Evolutionary conservation across 2,797 vertebrate species (phyloP).

Genomic region (Scolopax bukidnonensis): DNA sequence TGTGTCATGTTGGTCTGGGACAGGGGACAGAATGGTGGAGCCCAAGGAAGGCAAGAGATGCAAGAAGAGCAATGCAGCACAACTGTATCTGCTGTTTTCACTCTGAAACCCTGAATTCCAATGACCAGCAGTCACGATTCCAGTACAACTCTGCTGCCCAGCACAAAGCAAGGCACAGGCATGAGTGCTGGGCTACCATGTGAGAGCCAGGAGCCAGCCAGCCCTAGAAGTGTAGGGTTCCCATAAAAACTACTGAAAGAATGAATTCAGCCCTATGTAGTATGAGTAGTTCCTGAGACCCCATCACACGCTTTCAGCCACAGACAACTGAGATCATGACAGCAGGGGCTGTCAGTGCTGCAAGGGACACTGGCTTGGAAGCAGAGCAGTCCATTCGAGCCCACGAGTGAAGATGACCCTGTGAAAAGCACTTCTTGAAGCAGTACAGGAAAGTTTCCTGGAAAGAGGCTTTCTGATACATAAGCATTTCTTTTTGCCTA

Average conservation of each 20-base stretch:
- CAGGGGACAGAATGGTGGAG: neutral
- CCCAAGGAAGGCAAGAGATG: neutral
- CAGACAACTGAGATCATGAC: neutral
- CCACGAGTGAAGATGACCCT: neutral
- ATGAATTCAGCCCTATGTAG: neutral
- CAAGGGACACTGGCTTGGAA: neutral
- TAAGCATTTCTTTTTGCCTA: neutral
- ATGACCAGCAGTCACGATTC: neutral
- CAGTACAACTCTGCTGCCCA: neutral
- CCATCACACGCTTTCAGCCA: neutral
- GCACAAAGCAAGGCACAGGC: neutral
- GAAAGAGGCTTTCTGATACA: neutral
- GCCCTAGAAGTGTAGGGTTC: neutral
- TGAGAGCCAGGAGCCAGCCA: neutral
- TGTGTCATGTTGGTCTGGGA: neutral
- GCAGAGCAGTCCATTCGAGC: neutral
- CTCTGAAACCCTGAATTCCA: neutral
- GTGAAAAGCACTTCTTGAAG: neutral
- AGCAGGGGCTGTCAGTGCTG: neutral
- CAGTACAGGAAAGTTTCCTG: neutral
- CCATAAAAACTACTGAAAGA: neutral
- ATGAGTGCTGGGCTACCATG: neutral
- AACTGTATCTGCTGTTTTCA: neutral
- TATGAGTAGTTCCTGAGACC: neutral
- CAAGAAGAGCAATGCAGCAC: neutral